These are phyloP conservation scores for Crocallis elinguaria DNA, from an alignment of 2,888 invertebrate genomes.

Conservation along the genomic window DNA sequence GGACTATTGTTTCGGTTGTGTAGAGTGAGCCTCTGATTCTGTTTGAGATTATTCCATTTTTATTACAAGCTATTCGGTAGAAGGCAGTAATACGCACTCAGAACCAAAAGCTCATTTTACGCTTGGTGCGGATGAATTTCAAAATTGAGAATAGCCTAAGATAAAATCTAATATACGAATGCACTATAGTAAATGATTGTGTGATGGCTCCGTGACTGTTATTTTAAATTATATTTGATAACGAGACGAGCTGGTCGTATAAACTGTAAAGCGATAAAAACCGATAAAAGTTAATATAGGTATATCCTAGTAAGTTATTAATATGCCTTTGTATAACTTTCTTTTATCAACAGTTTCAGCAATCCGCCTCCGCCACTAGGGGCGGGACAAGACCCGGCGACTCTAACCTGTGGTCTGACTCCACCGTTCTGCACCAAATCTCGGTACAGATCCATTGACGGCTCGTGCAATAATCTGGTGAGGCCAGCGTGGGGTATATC, in stretches of 20 bases:
- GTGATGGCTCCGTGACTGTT: too few species aligned
- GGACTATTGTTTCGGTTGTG: background rate
- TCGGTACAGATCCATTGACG: constrained; percentile 92
- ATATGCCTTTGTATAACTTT: constrained; percentile 8
- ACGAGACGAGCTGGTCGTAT: too few species aligned
- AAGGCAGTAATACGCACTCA: too few species aligned
- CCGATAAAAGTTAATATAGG: background rate
- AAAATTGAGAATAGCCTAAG: too few species aligned
- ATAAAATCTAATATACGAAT: too few species aligned
- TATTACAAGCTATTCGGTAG: too few species aligned
- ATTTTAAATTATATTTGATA: too few species aligned
- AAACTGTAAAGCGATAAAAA: too few species aligned
- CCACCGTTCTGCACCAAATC: constrained; percentile 79
- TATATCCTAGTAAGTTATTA: background rate
- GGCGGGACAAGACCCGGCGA: constrained; percentile 69
- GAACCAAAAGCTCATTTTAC: too few species aligned
- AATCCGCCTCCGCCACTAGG: constrained; percentile 74
- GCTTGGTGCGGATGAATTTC: background rate
- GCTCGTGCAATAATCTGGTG: constrained; percentile 96
- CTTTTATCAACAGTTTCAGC: constrained; percentile 71
- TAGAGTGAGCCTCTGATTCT: background rate
- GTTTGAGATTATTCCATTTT: too few species aligned
- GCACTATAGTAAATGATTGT: too few species aligned
- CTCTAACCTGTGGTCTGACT: constrained; percentile 77
- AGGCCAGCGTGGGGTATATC: constrained; percentile 93